Evolutionary conservation across 2,113 vertebrate genomes (phyloP), one percentile per base, ranked within the genome.

Genomic region (Otis tarda): DNA sequence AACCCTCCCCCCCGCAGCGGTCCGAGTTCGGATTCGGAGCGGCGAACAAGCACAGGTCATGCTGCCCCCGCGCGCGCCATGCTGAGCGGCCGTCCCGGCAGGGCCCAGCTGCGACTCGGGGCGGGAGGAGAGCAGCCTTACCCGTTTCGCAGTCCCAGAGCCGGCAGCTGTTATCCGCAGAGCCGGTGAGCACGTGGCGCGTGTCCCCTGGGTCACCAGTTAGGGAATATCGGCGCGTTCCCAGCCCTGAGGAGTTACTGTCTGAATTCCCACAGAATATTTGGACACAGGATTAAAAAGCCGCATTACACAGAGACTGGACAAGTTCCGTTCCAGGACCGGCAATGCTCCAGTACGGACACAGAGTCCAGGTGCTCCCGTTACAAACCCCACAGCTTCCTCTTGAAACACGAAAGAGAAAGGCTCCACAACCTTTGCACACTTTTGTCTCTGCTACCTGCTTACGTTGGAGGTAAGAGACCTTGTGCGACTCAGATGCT

Each of bases 71-170:
- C 2, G 5, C 7, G 2, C 59, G n/a, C 31, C 9, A 8, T 22
- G n/a, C 49, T 33, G 4, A 15, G 59, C 13, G 20, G 57, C 6
- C 8, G 3, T 23, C 31, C 3, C 1, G 1, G 8, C 57, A 52
- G 45, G 23, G 4, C 52, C 47, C 22, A 24, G 41, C 19, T 0
- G 21, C 1, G 56, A 9, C 23, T 19, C 35, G 15, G 4, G 1
- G 4, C 2, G 35, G 11, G 9, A 7, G 47, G 35, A 4, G 67
- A 9, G 43, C 1, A 10, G 9, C 2, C 97, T 83, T 78, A 99
- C 99, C 99, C 4, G 99, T 99, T 95, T 99, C 98, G 74, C 99
- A 99, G 97, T 99, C 99, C 99, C 99, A 99, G 35, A 99, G 98
- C 14, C 99, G 98, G 93, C 99, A 99, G 97, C 98, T 98, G 97